Percentiles rank a stretch among this genome's conserved stretches.
phyloP scores from a whole-genome alignment of 37 sponge, comb jelly and placozoan species.

The Haliclona indistincta region DNA sequence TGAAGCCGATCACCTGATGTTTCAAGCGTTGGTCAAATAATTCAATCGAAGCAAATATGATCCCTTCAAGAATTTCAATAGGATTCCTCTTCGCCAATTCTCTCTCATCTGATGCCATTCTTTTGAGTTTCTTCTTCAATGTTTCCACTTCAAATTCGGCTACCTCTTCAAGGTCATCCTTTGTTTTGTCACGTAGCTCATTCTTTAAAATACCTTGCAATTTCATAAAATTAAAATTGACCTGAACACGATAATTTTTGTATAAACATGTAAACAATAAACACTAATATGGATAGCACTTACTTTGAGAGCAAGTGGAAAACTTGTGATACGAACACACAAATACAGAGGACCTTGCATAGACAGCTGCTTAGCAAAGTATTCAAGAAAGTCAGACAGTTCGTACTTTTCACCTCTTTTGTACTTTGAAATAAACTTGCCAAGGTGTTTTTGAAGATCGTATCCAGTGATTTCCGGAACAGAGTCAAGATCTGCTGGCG shows the following conservation, averaged over 20 bases:
- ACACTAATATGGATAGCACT: neutral
- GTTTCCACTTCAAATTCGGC: neutral
- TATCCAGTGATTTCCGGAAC: conserved; percentile 45
- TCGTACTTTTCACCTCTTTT: conserved; percentile 14
- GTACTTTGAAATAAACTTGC: neutral
- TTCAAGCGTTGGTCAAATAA: conserved; percentile 1
- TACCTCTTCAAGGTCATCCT: neutral
- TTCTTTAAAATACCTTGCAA: neutral
- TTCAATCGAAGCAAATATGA: conserved; percentile 11
- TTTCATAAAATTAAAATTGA: conserved; percentile 18
- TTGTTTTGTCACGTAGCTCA: neutral
- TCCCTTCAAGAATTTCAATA: neutral
- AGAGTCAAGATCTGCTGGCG: conserved; percentile 24
- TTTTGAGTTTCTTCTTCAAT: neutral
- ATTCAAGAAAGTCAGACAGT: conserved; percentile 56
- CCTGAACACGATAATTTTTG: conserved; percentile 3
- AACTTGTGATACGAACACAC: conserved; percentile 53
- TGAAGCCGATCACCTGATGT: conserved; percentile 21
- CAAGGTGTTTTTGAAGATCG: conserved; percentile 13
- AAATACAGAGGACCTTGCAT: conserved; percentile 21
- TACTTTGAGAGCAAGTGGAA: conserved; percentile 54
- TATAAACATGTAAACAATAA: neutral
- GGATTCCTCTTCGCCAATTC: conserved; percentile 30
- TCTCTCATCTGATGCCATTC: conserved; percentile 1
- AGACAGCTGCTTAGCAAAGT: conserved; percentile 7